Base-by-base conservation (phyloP, 2,113 vertebrate species). In the Ceratotherium simum region DNA sequence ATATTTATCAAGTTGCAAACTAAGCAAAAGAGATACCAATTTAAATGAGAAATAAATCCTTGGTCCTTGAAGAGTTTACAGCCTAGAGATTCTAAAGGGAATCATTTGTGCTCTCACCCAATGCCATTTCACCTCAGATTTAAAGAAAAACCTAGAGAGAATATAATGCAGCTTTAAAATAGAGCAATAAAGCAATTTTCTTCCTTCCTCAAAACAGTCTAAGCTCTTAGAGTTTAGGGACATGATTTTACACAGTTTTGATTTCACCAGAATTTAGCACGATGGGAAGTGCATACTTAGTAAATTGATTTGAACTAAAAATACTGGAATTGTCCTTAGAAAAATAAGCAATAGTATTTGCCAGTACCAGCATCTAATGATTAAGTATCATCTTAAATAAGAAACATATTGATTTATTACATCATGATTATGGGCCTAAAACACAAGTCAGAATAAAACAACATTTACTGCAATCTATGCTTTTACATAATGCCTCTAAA, bases 221-320 rank as follows among this genome's bases (percentile, higher is more conserved):
- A 75, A 88, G 36, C 36, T 88, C 65, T 91, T 84, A 17, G 27
- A 70, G 23, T 75, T 88, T 80, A 92, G 80, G 36, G 16, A 84
- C 12, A 75, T 94, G 81, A 96, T 96, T 94, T 93, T 88, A 58
- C 10, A 85, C 31, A 46, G 39, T 82, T 96, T 85, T 96, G 8
- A 84, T 95, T 62, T 18, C 20, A 25, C 31, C 23, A 80, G n/a
- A 95, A 94, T 84, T 96, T 95, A 60, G 29, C 16, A 27, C 56
- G 51, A 42, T 72, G 20, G 8, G 8, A 91, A 79, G 4, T 14
- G 84, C 10, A 62, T 83, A 69, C 14, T 76, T 92, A 73, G 25
- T 94, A 51, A 39, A 60, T 16, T 95, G 70, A 94, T 94, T 92
- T 76, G 80, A 97, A 72, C 27, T 97, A 79, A 94, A 97, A 97